Base-by-base conservation (phyloP, 1,140 invertebrate species). In the Tachypleus tridentatus region DNA sequence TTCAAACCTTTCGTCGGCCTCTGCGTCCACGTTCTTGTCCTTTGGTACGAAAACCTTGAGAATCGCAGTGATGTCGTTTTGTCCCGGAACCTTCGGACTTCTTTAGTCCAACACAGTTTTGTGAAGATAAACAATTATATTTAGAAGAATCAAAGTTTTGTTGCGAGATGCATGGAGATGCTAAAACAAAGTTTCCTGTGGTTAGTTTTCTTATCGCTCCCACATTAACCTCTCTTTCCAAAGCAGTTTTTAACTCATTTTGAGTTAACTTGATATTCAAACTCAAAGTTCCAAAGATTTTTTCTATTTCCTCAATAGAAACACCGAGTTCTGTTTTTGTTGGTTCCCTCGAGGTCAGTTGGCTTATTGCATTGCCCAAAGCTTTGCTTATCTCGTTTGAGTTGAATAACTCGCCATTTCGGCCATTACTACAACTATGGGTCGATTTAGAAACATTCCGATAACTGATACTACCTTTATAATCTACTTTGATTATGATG, bases 391-490 rank as follows among this genome's bases (percentile, higher is more conserved):
- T 66, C 47, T 73, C 59, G 57, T 66, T 72, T 47, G 75, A 74
- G 67, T 76, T 77, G 6, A 73, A 69, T 3, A 75, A 72, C n/a
- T 71, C 66, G 47, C 70, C 70, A 49, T 67, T 53, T 51, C 60
- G 57, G 5, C 61, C 61, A 3, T 58, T 67, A 48, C 63, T 64
- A 29, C 29, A 29, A 47, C 54, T 70, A 52, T 63, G 86, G 83
- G 69, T 84, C 71, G 75, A 79, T 71, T 77, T 80, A 7, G 75
- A 83, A 6, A 87, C 87, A 77, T 89, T 90, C 69, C 89, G 79
- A 72, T 91, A 91, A 76, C 87, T 89, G 58, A 85, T 86, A 76
- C 83, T 87, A 68, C 88, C 87, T 77, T 92, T 91, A 76, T 91
- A 91, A 71, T 90, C 87, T 4, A 91, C 89, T 81, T 88, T 88